phyloP scores from a whole-genome alignment of 2,797 vertebrate species.

The Oreortyx pictus region DNA sequence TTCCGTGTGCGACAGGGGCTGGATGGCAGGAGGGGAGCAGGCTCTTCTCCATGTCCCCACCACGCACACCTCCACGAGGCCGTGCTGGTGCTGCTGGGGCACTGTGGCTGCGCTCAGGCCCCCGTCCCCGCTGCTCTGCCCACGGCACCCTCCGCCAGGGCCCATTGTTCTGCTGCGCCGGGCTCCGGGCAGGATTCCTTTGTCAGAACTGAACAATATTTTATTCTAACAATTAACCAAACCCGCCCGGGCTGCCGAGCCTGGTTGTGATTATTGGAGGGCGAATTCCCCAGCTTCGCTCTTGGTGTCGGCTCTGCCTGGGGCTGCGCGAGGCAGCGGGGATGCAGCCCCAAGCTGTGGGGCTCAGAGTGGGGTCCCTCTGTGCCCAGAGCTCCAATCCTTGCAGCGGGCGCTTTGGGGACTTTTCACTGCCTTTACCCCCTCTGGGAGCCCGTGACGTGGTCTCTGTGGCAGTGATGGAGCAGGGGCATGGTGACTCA shows the following conservation, averaged over 20 bases:
- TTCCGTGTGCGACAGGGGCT: neutral
- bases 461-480: neutral
- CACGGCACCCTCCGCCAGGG: slow-evolving; percentile 11
- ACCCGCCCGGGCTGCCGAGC: slow-evolving; percentile 41
- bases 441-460: neutral
- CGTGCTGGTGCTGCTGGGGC: neutral
- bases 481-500: slow-evolving; percentile 33
- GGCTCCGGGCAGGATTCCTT: slow-evolving; percentile 61
- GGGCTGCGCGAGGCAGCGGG: neutral
- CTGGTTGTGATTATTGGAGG: slow-evolving; percentile 74
- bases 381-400: neutral
- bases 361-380: neutral
- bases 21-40: fast-evolving
- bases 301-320: slow-evolving; percentile 4
- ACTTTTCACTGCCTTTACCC: neutral
- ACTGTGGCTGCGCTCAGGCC: neutral
- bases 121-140: neutral
- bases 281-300: slow-evolving; percentile 34
- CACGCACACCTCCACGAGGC: neutral
- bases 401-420: neutral
- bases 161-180: slow-evolving; percentile 42
- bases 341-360: neutral
- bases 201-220: slow-evolving; percentile 57
- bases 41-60: fast-evolving
- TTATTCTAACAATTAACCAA: slow-evolving; percentile 71